Conservation (phyloP, 2,797 vertebrate species). For the Leucoraja ocellata region DNA sequence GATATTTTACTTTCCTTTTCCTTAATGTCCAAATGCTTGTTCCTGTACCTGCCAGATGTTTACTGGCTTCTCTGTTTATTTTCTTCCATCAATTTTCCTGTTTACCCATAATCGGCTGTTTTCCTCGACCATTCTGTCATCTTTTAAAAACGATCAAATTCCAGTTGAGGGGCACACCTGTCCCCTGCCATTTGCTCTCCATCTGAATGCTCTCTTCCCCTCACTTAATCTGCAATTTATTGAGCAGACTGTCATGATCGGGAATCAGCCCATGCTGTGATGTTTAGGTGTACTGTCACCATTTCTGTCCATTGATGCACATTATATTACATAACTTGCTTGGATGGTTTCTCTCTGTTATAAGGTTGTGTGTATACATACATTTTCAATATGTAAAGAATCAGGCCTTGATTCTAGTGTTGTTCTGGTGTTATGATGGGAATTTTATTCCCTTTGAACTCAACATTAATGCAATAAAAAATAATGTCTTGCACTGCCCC, state of each 20-base stretch:
- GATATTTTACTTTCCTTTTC: neutral
- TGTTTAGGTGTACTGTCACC: neutral
- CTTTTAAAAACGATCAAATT: neutral
- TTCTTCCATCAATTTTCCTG: no score
- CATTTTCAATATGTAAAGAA: neutral
- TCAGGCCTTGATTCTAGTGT: neutral
- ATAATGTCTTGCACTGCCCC: neutral
- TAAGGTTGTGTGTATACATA: neutral
- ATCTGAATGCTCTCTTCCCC: no score
- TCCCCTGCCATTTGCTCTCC: neutral
- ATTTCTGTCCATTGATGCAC: neutral
- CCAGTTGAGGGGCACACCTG: neutral
- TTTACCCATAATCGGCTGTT: neutral
- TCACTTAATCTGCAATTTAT: neutral
- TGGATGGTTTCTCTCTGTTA: no score
- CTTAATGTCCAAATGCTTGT: neutral
- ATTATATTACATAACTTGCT: neutral
- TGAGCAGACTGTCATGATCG: no score
- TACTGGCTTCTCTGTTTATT: no score
- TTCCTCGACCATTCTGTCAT: neutral
- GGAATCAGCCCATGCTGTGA: neutral
- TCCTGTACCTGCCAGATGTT: neutral
- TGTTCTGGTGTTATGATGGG: neutral
- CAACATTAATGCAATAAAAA: neutral
- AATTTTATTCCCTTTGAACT: constrained; percentile 4